A percentile compares a stretch with the other conserved stretches of the same genome.
phyloP scores from a whole-genome alignment of 64 coral and sea anemone species.

The Orbicella faveolata region DNA sequence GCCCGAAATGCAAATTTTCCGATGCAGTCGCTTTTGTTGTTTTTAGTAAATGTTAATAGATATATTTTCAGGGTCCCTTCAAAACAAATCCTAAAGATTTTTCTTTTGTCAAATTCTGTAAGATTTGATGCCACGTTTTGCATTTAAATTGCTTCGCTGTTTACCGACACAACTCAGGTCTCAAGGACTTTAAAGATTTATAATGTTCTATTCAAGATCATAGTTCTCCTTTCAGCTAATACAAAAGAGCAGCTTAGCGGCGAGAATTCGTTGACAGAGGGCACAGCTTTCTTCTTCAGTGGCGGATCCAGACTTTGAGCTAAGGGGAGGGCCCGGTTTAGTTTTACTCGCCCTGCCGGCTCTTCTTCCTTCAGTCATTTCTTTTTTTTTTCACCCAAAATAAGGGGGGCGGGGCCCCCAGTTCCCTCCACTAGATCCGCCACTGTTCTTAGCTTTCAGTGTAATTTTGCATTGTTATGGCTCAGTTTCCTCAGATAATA shows the following conservation, averaged over 20 bases:
- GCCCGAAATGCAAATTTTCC: conserved; percentile 16
- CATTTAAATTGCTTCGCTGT: neutral
- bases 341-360: too few species aligned
- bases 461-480: too few species aligned
- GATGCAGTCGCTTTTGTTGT: neutral
- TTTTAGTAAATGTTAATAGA: neutral
- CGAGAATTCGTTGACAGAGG: neutral
- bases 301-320: too few species aligned
- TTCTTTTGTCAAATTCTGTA: neutral
- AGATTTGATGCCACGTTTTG: neutral
- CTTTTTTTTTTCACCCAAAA: too few species aligned
- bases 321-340: too few species aligned
- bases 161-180: neutral
- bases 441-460: too few species aligned
- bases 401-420: too few species aligned
- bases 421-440: too few species aligned
- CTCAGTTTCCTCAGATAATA: too few species aligned
- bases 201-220: neutral
- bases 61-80: neutral
- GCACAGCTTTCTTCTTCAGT: too few species aligned
- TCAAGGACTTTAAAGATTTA: neutral
- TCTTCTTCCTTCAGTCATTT: too few species aligned
- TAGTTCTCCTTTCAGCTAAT: neutral
- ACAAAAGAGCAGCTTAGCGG: neutral
- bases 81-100: neutral